Evolutionary conservation across 2,113 vertebrate genomes (phyloP).

Genomic region (Egretta garzetta): DNA sequence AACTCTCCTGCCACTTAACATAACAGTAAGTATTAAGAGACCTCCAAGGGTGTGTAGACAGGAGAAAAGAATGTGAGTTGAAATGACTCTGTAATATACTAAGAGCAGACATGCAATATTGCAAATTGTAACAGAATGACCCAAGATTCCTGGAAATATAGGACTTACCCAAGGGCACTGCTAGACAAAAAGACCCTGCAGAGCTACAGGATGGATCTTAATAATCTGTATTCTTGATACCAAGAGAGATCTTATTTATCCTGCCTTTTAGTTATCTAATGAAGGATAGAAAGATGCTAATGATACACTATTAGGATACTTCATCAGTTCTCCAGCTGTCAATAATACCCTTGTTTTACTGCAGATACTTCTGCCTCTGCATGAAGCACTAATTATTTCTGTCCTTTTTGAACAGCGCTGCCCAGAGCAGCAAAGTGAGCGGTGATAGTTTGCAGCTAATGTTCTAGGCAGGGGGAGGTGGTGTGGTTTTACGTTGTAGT

Average conservation of each 20-base stretch:
- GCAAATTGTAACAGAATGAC: background rate
- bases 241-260: background rate
- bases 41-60: background rate
- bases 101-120: background rate
- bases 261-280: conserved; percentile 35
- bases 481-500: background rate
- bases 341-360: background rate
- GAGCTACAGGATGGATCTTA: background rate
- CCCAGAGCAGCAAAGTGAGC: background rate
- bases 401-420: background rate
- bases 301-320: background rate
- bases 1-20: background rate
- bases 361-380: conserved; percentile 28
- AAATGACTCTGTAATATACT: background rate
- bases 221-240: background rate
- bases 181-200: background rate
- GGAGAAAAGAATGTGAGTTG: background rate
- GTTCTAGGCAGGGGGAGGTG: background rate
- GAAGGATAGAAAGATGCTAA: conserved; percentile 23
- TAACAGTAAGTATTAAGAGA: background rate
- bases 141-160: background rate
- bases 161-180: background rate
- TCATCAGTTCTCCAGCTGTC: conserved; percentile 34
- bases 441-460: background rate
- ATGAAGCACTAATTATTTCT: background rate